Evolutionary conservation across 2,797 vertebrate species (phyloP).

Genomic region (Centropyge bicolor): DNA sequence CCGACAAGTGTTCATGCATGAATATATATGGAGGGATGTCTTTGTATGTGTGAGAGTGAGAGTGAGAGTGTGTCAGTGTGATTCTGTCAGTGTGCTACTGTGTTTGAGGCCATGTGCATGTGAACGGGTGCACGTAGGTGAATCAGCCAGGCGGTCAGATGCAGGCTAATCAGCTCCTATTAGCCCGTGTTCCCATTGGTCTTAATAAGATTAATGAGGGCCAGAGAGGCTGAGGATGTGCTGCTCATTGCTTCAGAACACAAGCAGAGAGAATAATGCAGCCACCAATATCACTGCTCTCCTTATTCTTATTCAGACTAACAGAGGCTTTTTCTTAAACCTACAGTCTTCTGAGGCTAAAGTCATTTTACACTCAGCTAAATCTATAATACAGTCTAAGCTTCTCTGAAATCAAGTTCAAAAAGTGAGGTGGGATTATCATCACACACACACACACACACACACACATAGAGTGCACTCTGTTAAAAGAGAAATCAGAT

Average conservation of each 20-base stretch:
- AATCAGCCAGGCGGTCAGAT: constrained; percentile 65
- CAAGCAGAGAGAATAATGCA: constrained; percentile 38
- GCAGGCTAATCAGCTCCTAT: constrained; percentile 77
- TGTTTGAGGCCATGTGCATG: constrained; percentile 22
- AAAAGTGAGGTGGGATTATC: constrained; percentile 20
- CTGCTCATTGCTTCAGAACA: constrained; percentile 56
- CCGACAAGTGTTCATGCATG: constrained; percentile 6
- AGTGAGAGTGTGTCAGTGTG: constrained; percentile 32
- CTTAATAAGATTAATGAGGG: constrained; percentile 80
- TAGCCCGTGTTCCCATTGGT: constrained; percentile 72
- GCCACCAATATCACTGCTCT: constrained; percentile 5
- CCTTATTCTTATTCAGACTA: constrained; percentile 5
- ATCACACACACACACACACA: not conserved
- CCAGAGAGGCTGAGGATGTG: constrained; percentile 60
- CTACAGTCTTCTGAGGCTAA: not conserved
- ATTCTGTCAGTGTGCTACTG: constrained; percentile 14
- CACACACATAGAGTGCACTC: not conserved
- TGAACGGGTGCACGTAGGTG: constrained; percentile 44
- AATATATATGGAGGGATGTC: constrained; percentile 15
- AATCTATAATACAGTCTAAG: constrained; percentile 7
- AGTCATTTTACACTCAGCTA: not conserved
- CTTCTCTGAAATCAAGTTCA: not conserved
- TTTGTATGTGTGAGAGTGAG: constrained; percentile 3
- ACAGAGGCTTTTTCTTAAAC: not conserved
- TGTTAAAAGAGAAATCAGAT: constrained; percentile 20